These are phyloP conservation scores for Eupsittula cactorum DNA, from an alignment of 2,113 vertebrate genomes.

Conservation along the genomic window DNA sequence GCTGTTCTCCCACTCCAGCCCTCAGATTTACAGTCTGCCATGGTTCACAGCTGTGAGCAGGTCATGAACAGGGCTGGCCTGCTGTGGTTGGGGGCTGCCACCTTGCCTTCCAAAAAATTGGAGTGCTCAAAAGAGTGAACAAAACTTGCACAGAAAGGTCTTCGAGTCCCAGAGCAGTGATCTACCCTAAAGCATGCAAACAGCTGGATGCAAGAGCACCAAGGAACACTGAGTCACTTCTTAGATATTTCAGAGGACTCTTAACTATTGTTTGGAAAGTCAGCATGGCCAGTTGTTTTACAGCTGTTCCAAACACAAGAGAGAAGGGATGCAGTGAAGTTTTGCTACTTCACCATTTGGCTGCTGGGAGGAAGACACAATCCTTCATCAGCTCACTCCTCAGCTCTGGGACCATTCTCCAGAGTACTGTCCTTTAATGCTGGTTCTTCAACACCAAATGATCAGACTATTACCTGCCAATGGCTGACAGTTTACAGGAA, in stretches of 20 bases:
- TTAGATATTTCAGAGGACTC: not conserved
- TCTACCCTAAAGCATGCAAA: not conserved
- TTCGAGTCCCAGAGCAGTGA: not conserved
- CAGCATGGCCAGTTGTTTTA: not conserved
- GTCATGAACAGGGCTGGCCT: not conserved
- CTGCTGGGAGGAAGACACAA: not conserved
- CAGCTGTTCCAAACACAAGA: not conserved
- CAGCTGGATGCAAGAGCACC: not conserved
- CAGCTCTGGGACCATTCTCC: not conserved
- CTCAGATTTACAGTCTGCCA: constrained; percentile 40
- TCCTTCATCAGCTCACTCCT: not conserved
- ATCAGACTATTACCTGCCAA: not conserved
- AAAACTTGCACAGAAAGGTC: not conserved
- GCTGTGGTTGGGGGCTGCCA: not conserved
- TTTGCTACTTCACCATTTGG: not conserved
- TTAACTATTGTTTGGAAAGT: not conserved
- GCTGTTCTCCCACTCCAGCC: not conserved
- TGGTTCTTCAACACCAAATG: not conserved
- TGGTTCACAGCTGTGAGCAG: not conserved
- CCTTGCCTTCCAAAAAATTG: not conserved
- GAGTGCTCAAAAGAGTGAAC: fast-evolving
- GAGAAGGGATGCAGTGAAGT: not conserved
- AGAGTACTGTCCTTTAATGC: not conserved
- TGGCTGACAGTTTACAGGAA: not conserved
- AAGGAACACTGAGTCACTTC: not conserved